These are phyloP conservation scores for Enoplolaimus lenunculus DNA, from an alignment of 2,888 invertebrate genomes.

Conservation along the genomic window DNA sequence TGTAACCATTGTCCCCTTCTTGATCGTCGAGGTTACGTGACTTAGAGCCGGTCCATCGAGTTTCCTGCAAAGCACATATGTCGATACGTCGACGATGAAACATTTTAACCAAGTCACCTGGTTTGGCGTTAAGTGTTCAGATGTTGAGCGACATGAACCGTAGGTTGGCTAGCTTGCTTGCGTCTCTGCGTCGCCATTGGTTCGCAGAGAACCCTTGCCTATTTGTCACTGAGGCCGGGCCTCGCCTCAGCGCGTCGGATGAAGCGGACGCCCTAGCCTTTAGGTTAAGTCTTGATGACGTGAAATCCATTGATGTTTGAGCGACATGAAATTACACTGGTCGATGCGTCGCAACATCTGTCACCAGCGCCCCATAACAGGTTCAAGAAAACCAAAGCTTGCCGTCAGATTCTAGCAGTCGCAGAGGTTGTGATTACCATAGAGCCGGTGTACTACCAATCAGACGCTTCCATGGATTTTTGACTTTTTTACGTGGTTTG, in stretches of 20 bases:
- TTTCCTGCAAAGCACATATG: neutral
- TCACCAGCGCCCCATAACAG: neutral
- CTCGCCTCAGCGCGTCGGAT: neutral
- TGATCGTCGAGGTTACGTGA: neutral
- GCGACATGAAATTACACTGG: neutral
- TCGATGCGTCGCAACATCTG: neutral
- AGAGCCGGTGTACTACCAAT: neutral
- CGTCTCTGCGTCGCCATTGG: neutral
- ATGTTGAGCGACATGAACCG: constrained; percentile 3
- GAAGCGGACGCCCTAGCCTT: neutral
- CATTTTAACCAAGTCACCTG: neutral
- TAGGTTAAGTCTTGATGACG: neutral
- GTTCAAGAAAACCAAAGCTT: neutral
- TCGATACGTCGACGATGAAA: neutral
- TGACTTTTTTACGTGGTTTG: neutral
- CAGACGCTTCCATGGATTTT: neutral
- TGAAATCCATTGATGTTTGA: neutral
- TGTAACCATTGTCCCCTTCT: neutral
- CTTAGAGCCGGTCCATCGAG: constrained; percentile 9
- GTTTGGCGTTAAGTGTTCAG: neutral
- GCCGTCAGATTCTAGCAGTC: neutral
- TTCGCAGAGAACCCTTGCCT: neutral
- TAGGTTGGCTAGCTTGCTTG: neutral
- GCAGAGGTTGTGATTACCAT: neutral
- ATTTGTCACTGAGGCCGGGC: neutral